Evolutionary conservation across 2,888 invertebrate genomes (phyloP).

Genomic region (Syrphus vitripennis): DNA sequence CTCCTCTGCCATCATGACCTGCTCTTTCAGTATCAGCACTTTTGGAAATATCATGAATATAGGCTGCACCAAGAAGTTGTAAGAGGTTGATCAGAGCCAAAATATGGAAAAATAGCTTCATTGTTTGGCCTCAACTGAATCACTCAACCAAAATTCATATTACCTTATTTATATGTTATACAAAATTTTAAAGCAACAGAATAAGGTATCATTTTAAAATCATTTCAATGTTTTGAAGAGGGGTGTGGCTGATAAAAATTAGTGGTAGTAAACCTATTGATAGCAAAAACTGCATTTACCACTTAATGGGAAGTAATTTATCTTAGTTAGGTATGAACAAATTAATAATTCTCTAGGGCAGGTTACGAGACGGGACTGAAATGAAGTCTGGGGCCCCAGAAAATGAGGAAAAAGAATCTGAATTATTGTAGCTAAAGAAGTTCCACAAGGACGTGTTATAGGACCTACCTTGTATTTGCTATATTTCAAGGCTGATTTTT

Average conservation of each 20-base stretch:
- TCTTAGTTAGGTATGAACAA: too few species aligned
- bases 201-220: conserved; percentile 36
- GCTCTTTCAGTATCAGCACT: neutral
- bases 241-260: conserved; percentile 23
- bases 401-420: too few species aligned
- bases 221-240: conserved; percentile 43
- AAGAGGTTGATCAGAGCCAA: conserved; percentile 18
- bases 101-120: conserved; percentile 14
- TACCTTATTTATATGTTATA: neutral
- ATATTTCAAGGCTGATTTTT: too few species aligned
- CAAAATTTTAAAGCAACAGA: neutral
- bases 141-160: neutral
- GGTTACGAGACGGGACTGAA: too few species aligned
- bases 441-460: too few species aligned
- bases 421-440: too few species aligned
- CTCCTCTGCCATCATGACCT: neutral
- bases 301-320: too few species aligned
- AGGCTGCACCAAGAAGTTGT: neutral
- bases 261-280: neutral
- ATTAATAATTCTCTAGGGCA: too few species aligned
- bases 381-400: too few species aligned
- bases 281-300: neutral
- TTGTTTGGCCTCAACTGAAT: neutral
- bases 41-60: neutral
- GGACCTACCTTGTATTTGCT: too few species aligned